Evolutionary conservation across 2,797 vertebrate species (phyloP).

Genomic region (Falco concolor): DNA sequence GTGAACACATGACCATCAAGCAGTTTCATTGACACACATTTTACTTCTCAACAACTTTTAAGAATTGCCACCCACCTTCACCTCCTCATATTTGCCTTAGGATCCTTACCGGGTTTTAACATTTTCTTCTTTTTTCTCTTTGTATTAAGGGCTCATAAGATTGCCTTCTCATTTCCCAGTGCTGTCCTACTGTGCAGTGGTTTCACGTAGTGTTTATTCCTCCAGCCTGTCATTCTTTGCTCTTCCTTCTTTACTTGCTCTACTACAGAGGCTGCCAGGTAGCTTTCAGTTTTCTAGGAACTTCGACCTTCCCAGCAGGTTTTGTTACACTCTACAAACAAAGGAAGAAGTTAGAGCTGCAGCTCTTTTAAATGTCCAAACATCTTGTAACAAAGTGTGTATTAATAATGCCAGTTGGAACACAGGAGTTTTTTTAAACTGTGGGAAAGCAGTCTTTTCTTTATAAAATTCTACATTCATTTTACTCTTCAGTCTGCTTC

Average conservation of each 20-base stretch:
- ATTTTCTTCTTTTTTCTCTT: constrained; percentile 27
- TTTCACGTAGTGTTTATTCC: constrained; percentile 56
- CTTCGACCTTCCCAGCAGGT: constrained; percentile 63
- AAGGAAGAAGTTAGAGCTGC: constrained; percentile 53
- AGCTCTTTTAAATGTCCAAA: constrained; percentile 61
- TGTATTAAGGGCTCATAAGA: constrained; percentile 37
- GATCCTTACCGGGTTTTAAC: neutral
- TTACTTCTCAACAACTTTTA: constrained; percentile 1
- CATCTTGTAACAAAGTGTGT: constrained; percentile 49
- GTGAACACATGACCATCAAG: neutral
- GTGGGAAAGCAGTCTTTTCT: constrained; percentile 25
- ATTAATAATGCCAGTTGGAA: constrained; percentile 61
- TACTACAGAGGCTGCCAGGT: constrained; percentile 54
- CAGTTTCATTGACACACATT: constrained; percentile 11
- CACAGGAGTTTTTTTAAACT: neutral
- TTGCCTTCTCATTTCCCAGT: constrained; percentile 42
- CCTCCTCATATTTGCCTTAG: constrained; percentile 17
- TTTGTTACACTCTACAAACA: constrained; percentile 54
- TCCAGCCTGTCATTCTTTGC: constrained; percentile 49
- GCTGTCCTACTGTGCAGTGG: constrained; percentile 39
- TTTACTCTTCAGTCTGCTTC: constrained; percentile 12
- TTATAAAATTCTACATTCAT: constrained; percentile 27
- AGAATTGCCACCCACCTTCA: neutral
- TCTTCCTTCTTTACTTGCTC: constrained; percentile 51
- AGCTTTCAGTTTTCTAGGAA: constrained; percentile 59